These are phyloP conservation scores for Pogonocichla stellata DNA, from an alignment of 2,113 vertebrate genomes.

Conservation along the genomic window DNA sequence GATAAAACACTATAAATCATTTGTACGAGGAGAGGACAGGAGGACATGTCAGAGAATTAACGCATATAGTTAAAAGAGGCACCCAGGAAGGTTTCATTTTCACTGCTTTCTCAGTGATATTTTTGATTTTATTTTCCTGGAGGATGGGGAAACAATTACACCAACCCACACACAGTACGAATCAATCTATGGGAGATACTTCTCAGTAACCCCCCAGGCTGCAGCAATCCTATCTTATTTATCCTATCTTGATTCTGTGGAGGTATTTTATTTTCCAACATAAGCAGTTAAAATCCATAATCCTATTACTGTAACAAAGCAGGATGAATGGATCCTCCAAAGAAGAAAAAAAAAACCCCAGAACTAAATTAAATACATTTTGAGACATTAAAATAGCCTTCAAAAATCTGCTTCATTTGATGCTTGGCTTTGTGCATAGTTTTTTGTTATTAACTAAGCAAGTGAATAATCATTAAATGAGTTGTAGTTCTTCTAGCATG, in stretches of 20 bases:
- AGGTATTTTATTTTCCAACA: not conserved
- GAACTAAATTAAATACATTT: not conserved
- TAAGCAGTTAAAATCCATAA: not conserved
- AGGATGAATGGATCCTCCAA: not conserved
- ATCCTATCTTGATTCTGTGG: not conserved
- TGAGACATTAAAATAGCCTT: not conserved
- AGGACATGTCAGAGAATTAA: not conserved
- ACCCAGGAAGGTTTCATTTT: not conserved
- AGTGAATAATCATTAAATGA: not conserved
- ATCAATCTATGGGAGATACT: not conserved
- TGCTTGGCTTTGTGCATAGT: not conserved
- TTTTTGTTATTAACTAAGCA: constrained; percentile 15
- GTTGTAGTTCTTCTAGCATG: not conserved
- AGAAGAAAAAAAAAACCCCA: not conserved
- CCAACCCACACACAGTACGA: not conserved
- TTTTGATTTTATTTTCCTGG: not conserved
- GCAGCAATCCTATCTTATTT: not conserved
- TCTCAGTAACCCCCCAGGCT: not conserved
- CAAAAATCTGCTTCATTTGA: not conserved
- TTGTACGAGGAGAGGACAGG: not conserved
- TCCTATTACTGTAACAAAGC: not conserved
- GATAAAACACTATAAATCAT: not conserved
- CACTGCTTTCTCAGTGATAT: not conserved
- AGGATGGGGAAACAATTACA: not conserved
- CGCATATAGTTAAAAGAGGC: not conserved